Percentiles rank a stretch among this genome's conserved stretches.
Evolutionary conservation across 53 echinoderm and acorn worm genomes (phyloP).

Genomic region (Echinarachnius parma): DNA sequence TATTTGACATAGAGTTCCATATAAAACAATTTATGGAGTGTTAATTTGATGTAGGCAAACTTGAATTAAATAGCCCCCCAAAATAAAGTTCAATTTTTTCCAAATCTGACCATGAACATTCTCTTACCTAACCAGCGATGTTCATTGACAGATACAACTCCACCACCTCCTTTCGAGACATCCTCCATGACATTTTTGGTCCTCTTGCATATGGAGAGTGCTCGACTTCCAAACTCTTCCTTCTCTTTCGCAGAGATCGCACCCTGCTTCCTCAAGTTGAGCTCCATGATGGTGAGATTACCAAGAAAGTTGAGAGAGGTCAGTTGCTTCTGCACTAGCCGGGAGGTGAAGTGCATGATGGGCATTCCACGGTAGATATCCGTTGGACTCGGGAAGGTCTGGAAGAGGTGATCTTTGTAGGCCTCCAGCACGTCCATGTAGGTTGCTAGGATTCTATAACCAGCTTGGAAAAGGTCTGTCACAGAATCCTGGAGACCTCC

Average conservation of each 20-base stretch:
- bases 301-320: conserved; percentile 63
- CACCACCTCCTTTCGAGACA: conserved; percentile 78
- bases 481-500: not conserved
- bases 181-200: conserved; percentile 60
- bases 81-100: too few relatives aligned
- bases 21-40: too few relatives aligned
- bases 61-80: too few relatives aligned
- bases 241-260: not conserved
- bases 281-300: conserved; percentile 50
- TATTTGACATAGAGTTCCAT: too few relatives aligned
- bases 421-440: conserved; percentile 51
- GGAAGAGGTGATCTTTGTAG: conserved; percentile 47
- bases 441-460: conserved; percentile 40
- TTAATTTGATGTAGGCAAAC: too few relatives aligned
- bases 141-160: conserved; percentile 75
- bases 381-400: not conserved
- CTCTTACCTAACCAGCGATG: conserved; percentile 83
- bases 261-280: conserved; percentile 12
- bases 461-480: conserved; percentile 4
- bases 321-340: conserved; percentile 49
- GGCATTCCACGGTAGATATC: conserved; percentile 21
- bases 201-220: conserved; percentile 47
- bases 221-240: conserved; percentile 22
- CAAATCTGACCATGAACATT: not conserved
- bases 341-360: not conserved